A percentile compares a stretch with the other conserved stretches of the same genome.
Evolutionary conservation across 2,888 invertebrate genomes (phyloP).

Genomic region (Chalcosyrphus nemorum): DNA sequence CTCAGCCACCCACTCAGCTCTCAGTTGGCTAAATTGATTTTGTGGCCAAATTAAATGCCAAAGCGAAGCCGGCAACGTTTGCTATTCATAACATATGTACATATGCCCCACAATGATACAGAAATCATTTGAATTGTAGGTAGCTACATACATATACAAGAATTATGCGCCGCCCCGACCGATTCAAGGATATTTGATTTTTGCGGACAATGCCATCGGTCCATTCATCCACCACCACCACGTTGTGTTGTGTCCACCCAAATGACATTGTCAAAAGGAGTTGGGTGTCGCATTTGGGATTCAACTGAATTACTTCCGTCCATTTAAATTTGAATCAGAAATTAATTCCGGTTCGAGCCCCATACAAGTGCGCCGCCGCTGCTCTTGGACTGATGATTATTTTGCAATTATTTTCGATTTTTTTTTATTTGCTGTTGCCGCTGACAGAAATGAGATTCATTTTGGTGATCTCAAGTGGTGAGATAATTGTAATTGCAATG

Average conservation of each 20-base stretch:
- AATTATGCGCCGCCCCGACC: constrained; percentile 54
- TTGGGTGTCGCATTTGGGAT: constrained; percentile 47
- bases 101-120: constrained; percentile 68
- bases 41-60: constrained; percentile 71
- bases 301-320: constrained; percentile 72
- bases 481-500: constrained; percentile 20
- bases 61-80: constrained; percentile 16
- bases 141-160: too few relatives aligned
- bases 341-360: constrained; percentile 68
- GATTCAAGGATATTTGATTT: constrained; percentile 72
- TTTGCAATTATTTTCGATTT: constrained; percentile 56
- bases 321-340: constrained; percentile 73
- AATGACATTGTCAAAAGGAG: constrained; percentile 41
- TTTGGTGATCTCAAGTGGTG: constrained; percentile 40
- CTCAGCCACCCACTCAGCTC: constrained; percentile 49
- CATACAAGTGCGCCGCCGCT: constrained; percentile 8
- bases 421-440: constrained; percentile 28
- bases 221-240: neutral
- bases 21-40: constrained; percentile 67
- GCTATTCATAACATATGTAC: constrained; percentile 68
- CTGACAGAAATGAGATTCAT: constrained; percentile 35
- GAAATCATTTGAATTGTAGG: constrained; percentile 71
- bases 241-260: constrained; percentile 26
- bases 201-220: constrained; percentile 57
- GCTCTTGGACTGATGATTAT: constrained; percentile 52